A percentile compares a stretch with the other conserved stretches of the same genome.
phyloP scores from a whole-genome alignment of 2,797 vertebrate genomes.

The Ataeniobius toweri region DNA sequence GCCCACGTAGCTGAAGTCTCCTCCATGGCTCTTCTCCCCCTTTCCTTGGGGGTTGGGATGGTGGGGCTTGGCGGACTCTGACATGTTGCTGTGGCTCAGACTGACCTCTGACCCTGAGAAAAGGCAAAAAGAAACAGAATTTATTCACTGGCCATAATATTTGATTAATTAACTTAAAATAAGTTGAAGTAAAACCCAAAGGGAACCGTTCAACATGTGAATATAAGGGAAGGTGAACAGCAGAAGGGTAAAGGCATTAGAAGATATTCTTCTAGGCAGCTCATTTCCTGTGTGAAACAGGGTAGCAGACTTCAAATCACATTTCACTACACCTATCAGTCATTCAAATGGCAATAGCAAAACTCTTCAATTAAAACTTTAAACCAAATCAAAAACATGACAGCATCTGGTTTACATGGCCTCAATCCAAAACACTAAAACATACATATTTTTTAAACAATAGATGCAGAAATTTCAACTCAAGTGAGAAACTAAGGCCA shows the following conservation, averaged over 20 bases:
- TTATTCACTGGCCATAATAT: background rate
- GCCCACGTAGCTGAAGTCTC: slow-evolving; percentile 93
- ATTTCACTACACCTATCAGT: slow-evolving; percentile 11
- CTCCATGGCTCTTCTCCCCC: slow-evolving; percentile 81
- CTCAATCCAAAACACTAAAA: slow-evolving; percentile 4
- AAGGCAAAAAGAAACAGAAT: background rate
- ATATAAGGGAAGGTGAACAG: background rate
- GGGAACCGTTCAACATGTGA: background rate
- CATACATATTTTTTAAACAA: slow-evolving; percentile 6
- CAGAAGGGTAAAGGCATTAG: background rate
- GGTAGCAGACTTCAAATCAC: slow-evolving; percentile 26
- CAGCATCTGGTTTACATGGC: slow-evolving; percentile 21
- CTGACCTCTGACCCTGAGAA: slow-evolving; percentile 80
- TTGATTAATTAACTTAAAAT: background rate
- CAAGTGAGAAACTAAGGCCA: slow-evolving; percentile 13
- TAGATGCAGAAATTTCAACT: background rate
- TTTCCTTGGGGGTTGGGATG: slow-evolving; percentile 68
- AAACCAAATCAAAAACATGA: slow-evolving; percentile 17
- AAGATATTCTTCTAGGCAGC: slow-evolving; percentile 27
- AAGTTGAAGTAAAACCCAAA: background rate
- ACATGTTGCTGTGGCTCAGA: slow-evolving; percentile 85
- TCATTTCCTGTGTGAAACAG: slow-evolving; percentile 69
- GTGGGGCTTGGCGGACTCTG: slow-evolving; percentile 83
- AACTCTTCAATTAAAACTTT: slow-evolving; percentile 1
- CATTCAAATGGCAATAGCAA: slow-evolving; percentile 3